Conservation (phyloP, 53 echinoderm and acorn worm genomes). For the Luidia sarsii region DNA sequence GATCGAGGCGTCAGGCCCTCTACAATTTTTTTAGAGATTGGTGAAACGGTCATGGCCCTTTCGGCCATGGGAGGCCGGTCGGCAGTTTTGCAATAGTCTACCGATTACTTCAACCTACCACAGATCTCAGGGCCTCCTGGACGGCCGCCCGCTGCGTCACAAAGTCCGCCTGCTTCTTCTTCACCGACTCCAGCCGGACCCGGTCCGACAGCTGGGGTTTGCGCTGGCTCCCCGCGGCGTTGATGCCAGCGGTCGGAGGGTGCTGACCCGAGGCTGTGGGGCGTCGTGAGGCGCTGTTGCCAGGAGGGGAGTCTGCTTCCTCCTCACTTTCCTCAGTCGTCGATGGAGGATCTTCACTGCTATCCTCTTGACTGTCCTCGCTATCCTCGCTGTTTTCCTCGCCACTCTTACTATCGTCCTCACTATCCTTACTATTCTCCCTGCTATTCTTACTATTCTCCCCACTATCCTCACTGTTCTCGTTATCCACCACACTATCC, state of each 20-base stretch:
- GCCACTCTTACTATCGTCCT: neutral
- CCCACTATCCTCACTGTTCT: neutral
- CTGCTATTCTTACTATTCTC: neutral
- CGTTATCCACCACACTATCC: conserved; percentile 3
- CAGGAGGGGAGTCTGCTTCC: conserved; percentile 4
- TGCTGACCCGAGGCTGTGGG: too few relatives aligned
- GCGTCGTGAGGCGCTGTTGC: neutral
- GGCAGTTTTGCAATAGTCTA: too few relatives aligned
- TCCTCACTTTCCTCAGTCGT: neutral
- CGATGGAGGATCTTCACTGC: conserved; percentile 7
- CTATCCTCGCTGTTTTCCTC: neutral
- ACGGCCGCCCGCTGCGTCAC: conserved; percentile 66
- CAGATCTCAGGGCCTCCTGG: conserved; percentile 70
- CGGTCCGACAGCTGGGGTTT: conserved; percentile 67
- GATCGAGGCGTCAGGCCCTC: too few relatives aligned
- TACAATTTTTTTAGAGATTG: too few relatives aligned
- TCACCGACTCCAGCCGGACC: conserved; percentile 75
- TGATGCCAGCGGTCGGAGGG: neutral
- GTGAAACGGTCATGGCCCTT: too few relatives aligned
- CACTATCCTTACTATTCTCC: neutral
- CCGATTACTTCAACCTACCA: too few relatives aligned
- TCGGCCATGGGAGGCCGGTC: too few relatives aligned
- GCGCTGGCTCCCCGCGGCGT: neutral
- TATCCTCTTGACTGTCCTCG: neutral
- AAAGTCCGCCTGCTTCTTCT: conserved; percentile 57